A percentile compares a stretch with the other conserved stretches of the same genome.
These are phyloP conservation scores for Spheniscus mendiculus DNA, from an alignment of 2,113 vertebrate species.

Conservation along the genomic window DNA sequence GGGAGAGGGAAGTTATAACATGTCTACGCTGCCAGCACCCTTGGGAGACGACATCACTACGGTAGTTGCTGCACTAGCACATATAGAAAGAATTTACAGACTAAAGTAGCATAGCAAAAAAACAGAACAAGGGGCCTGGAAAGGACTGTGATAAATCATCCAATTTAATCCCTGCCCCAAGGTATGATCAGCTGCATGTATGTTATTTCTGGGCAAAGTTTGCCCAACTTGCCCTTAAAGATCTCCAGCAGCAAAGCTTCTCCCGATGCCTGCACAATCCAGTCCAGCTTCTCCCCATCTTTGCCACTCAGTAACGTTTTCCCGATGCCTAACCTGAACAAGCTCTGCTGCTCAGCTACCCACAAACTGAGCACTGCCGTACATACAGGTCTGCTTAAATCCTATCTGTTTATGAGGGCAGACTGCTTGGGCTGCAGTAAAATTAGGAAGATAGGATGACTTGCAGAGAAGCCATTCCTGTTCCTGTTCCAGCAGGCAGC, in stretches of 20 bases:
- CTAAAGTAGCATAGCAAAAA: not conserved
- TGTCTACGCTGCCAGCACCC: not conserved
- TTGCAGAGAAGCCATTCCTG: not conserved
- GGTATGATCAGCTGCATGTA: not conserved
- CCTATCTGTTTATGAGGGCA: not conserved
- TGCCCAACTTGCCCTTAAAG: not conserved
- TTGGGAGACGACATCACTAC: not conserved
- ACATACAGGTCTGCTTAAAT: not conserved
- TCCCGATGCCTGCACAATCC: not conserved
- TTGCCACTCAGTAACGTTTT: not conserved
- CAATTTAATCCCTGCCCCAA: not conserved
- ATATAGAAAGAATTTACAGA: not conserved
- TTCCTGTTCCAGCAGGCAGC: not conserved
- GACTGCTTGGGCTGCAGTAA: not conserved
- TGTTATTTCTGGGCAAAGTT: not conserved
- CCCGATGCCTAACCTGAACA: accelerated
- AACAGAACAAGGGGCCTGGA: not conserved
- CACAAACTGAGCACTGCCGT: not conserved
- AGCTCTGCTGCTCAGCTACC: not conserved
- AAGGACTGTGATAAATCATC: not conserved
- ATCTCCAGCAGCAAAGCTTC: not conserved
- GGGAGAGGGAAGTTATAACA: not conserved
- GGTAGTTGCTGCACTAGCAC: not conserved
- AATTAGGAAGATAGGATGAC: not conserved
- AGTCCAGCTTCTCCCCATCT: not conserved